These are phyloP conservation scores for Mus pahari DNA, from an alignment of 2,113 vertebrate genomes.

Conservation along the genomic window DNA sequence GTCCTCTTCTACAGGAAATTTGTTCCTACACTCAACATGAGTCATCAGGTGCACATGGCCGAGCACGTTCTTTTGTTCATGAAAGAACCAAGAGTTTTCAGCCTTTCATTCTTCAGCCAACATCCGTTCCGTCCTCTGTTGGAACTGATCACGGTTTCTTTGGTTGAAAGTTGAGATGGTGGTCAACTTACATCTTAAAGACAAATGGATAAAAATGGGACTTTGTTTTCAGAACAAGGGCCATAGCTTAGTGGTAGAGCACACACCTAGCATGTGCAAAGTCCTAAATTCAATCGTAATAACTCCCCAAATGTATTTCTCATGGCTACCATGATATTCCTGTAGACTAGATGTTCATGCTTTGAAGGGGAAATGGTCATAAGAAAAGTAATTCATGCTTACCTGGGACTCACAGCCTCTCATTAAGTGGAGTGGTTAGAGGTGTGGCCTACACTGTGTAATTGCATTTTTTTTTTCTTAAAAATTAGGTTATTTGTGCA, in stretches of 20 bases:
- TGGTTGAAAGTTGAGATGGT: constrained; percentile 1
- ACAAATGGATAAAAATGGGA: not conserved
- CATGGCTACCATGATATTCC: not conserved
- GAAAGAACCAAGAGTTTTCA: not conserved
- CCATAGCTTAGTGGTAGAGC: not conserved
- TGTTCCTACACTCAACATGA: not conserved
- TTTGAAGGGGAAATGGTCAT: not conserved
- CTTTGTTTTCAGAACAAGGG: not conserved
- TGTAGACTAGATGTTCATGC: not conserved
- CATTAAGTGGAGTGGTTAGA: not conserved
- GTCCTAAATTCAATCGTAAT: not conserved
- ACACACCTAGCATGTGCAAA: not conserved
- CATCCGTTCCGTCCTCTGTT: not conserved
- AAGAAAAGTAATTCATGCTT: not conserved
- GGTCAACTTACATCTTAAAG: not conserved
- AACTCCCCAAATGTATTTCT: not conserved
- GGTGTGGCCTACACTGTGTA: not conserved
- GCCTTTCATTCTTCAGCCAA: not conserved
- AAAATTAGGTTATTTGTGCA: not conserved
- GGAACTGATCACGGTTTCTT: not conserved
- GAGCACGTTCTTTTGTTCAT: not conserved
- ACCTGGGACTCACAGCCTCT: not conserved
- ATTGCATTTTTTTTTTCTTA: constrained; percentile 38
- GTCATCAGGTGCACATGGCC: not conserved
- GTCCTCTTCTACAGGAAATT: not conserved